Evolutionary conservation across 2,888 invertebrate species (phyloP).

Genomic region (Plutella xylostella): DNA sequence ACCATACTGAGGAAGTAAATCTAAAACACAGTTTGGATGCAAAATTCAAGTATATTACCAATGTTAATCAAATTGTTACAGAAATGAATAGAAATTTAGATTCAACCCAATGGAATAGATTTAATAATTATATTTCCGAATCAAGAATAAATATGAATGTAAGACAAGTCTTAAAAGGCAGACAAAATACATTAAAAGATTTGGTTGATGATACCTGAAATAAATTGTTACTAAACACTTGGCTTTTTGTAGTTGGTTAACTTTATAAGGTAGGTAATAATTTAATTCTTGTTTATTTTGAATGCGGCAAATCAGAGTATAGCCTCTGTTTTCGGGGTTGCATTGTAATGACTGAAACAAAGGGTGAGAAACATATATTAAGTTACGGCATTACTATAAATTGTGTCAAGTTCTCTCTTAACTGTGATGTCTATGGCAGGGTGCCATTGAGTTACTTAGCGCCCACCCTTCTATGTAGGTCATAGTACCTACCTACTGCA

Average conservation of each 20-base stretch:
- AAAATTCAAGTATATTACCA: slow-evolving; percentile 28
- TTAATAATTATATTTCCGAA: slow-evolving; percentile 71
- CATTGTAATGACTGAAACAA: slow-evolving; percentile 42
- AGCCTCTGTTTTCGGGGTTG: slow-evolving; percentile 29
- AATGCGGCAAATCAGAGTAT: background rate
- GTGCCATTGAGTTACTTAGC: too few relatives aligned
- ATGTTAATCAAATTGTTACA: slow-evolving; percentile 22
- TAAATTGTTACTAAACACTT: slow-evolving; percentile 15
- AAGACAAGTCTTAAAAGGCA: slow-evolving; percentile 83
- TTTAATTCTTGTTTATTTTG: too few relatives aligned
- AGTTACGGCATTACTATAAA: too few relatives aligned
- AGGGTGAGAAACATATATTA: slow-evolving; percentile 7
- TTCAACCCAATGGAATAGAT: slow-evolving; percentile 60
- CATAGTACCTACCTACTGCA: too few relatives aligned
- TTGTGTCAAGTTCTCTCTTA: too few relatives aligned
- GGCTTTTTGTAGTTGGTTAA: slow-evolving; percentile 6
- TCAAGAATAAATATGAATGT: slow-evolving; percentile 95
- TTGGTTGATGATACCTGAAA: slow-evolving; percentile 21
- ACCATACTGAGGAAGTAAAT: slow-evolving; percentile 16
- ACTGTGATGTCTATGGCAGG: too few relatives aligned
- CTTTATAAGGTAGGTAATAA: slow-evolving; percentile 1
- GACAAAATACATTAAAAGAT: slow-evolving; percentile 53
- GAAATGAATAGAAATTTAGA: slow-evolving; percentile 31
- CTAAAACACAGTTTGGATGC: slow-evolving; percentile 19
- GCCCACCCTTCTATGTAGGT: too few relatives aligned